Percentiles rank a stretch among this genome's conserved stretches.
Evolutionary conservation across 2,888 invertebrate species (phyloP).

Genomic region (Cantharis lateralis): DNA sequence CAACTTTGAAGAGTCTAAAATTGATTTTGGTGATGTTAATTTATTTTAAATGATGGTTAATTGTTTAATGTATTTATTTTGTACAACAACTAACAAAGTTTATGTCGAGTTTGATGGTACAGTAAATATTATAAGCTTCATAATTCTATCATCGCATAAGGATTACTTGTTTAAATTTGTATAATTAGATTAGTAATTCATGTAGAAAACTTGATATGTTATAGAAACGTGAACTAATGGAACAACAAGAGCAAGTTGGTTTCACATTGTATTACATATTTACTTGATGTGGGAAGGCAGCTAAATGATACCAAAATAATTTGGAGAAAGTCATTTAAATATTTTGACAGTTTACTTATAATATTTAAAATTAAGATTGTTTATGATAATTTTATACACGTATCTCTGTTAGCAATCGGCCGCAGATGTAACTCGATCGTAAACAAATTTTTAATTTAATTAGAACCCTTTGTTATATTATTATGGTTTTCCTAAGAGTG

Average conservation of each 20-base stretch:
- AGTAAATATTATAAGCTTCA: not conserved
- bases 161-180: constrained; percentile 13
- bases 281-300: constrained; percentile 9
- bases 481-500: too few species aligned
- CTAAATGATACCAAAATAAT: not conserved
- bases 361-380: not conserved
- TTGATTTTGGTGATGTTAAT: not conserved
- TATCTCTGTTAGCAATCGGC: not conserved
- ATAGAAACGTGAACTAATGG: constrained; percentile 12
- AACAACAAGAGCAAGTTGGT: constrained; percentile 19
- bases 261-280: not conserved
- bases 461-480: too few species aligned
- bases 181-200: constrained; percentile 13
- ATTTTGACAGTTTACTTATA: not conserved
- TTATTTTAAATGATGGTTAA: not conserved
- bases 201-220: constrained; percentile 17
- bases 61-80: not conserved
- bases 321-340: not conserved
- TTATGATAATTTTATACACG: too few species aligned
- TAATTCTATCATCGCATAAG: not conserved
- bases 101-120: not conserved
- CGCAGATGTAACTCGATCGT: not conserved
- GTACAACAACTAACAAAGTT: not conserved
- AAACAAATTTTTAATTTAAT: not conserved
- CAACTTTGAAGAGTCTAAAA: not conserved